Evolutionary conservation across 2,797 vertebrate genomes (phyloP).

Genomic region (Anguilla pacifica): DNA sequence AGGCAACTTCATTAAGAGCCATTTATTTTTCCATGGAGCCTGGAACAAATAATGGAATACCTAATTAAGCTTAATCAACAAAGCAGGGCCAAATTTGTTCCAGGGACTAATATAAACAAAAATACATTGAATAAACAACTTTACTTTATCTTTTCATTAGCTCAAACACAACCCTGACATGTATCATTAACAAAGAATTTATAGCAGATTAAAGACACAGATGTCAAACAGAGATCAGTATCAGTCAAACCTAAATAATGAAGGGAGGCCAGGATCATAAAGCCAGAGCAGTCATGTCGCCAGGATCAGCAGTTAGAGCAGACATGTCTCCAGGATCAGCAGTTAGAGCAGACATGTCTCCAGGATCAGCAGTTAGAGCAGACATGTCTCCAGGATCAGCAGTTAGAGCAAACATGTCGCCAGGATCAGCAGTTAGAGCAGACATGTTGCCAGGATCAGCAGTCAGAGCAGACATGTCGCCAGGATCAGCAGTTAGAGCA

Average conservation of each 20-base stretch:
- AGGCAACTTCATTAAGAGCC: neutral
- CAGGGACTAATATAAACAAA: neutral
- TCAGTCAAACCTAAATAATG: neutral
- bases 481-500: too few species aligned
- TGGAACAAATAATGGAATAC: neutral
- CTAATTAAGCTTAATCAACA: slow-evolving; percentile 4
- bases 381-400: too few species aligned
- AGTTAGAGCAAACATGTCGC: too few species aligned
- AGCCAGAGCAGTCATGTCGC: neutral
- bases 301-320: neutral
- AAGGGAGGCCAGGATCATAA: neutral
- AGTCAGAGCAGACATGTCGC: too few species aligned
- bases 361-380: too few species aligned
- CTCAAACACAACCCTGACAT: neutral
- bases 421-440: too few species aligned
- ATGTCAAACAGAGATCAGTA: neutral
- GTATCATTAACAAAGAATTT: neutral
- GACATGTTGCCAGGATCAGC: too few species aligned
- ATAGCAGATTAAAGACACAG: neutral
- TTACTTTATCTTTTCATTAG: neutral
- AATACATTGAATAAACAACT: neutral
- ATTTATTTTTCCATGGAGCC: neutral
- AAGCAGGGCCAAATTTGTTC: neutral
- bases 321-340: too few species aligned
- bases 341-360: too few species aligned